Conservation (phyloP, 2,113 vertebrate genomes). For the Catharus minimus region DNA sequence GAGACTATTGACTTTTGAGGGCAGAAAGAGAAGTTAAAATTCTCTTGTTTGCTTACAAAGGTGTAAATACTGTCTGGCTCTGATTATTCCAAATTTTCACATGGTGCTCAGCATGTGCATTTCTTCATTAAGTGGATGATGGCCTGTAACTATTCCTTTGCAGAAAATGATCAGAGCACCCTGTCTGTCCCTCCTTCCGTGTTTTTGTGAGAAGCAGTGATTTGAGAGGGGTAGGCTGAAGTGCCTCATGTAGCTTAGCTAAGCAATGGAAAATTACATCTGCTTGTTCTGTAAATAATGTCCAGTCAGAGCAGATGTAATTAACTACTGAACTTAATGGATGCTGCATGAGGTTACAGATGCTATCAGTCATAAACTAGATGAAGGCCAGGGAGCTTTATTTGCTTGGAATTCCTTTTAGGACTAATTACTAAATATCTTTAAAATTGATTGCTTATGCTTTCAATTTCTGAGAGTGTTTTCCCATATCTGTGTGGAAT, state of each 20-base stretch:
- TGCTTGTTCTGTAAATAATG: conserved; percentile 60
- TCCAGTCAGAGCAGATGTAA: conserved; percentile 58
- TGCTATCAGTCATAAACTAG: conserved; percentile 57
- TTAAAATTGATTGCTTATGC: conserved; percentile 61
- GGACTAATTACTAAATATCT: conserved; percentile 58
- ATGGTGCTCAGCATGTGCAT: background rate
- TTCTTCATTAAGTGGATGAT: background rate
- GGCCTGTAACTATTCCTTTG: background rate
- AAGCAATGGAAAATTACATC: conserved; percentile 34
- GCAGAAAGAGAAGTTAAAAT: background rate
- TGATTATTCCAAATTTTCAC: background rate
- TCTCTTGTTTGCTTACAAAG: background rate
- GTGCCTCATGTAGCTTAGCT: background rate
- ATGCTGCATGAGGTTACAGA: conserved; percentile 50
- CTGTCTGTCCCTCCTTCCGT: background rate
- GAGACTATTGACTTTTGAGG: background rate
- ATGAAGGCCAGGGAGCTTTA: conserved; percentile 48
- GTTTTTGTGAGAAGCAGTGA: background rate
- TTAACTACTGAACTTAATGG: conserved; percentile 61
- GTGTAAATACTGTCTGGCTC: background rate
- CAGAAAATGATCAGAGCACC: background rate
- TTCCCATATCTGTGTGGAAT: background rate
- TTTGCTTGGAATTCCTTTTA: conserved; percentile 61
- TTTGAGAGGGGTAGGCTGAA: background rate
- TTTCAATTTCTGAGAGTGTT: conserved; percentile 65